Evolutionary conservation across 2,113 vertebrate species (phyloP), one percentile per base, ranked within the genome.

Genomic region (Ornithorhynchus anatinus): DNA sequence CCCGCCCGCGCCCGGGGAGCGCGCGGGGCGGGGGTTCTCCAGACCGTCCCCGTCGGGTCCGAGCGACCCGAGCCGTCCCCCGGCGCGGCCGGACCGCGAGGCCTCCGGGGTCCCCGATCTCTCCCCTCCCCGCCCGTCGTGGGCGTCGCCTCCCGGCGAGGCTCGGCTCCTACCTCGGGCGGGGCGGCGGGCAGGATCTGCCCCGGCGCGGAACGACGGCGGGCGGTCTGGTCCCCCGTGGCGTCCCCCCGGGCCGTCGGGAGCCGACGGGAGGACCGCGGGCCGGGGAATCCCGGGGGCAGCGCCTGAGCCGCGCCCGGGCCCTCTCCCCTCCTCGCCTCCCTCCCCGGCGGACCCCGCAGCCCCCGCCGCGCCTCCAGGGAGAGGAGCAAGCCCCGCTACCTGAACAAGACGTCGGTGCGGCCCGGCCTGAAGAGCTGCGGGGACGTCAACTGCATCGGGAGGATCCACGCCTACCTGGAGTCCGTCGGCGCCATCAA

Each of bases 381-480:
- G 98, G 86, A 94, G 63, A 95, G 84, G 66, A 94, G 92, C 82
- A 99, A 96, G 80, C 97, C 98, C 39, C 96, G 92, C 72, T 99
- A 99, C 90, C 90, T 99, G 84, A 99, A 99, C 87, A 99, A 99
- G 91, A 99, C 98, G 1, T 99, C 96, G 0, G 97, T 99, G 33
- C 96, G 98, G 5, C 97, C 97, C 0, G 98, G 98, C 57, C 91
- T 99, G 43, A 99, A 97, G 93, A 97, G 99, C 90, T 99, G 98
- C 4, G 98, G 98, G 0, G 98, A 99, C 3, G 98, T 99, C 20
- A 99, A 99, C 94, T 99, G 97, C 86, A 99, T 99, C 32, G 98
- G 98, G 47, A 91, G 97, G 45, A 97, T 99, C 81, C 98, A 99
- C 92, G 99, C 96, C 0, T 99, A 99, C 92, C 81, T 99, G 90